A percentile compares a stretch with the other conserved stretches of the same genome.
These are phyloP conservation scores for Unio pictorum DNA, from an alignment of 2,888 invertebrate species.

Conservation along the genomic window DNA sequence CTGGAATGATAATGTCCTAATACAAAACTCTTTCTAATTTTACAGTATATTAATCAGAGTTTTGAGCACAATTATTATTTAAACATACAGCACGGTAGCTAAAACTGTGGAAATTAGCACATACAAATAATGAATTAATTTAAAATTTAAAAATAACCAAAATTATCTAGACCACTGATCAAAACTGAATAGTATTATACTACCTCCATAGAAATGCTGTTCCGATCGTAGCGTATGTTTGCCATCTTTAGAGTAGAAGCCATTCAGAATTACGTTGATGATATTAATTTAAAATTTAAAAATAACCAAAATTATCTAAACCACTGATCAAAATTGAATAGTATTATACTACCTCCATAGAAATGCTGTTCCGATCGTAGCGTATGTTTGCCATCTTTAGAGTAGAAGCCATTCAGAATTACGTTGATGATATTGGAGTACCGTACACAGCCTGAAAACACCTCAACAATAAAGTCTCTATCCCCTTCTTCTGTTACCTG, in stretches of 20 bases:
- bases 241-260: conserved; percentile 67
- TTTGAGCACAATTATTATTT: too few species aligned
- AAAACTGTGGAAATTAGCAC: conserved; percentile 1
- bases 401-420: conserved; percentile 64
- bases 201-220: conserved; percentile 64
- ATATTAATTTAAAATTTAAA: not conserved
- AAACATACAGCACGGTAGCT: too few species aligned
- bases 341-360: conserved; percentile 56
- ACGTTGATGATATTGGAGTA: conserved; percentile 59
- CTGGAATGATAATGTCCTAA: too few species aligned
- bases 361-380: conserved; percentile 64
- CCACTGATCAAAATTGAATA: too few species aligned
- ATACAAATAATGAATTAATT: not conserved
- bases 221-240: conserved; percentile 64
- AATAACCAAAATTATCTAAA: not conserved
- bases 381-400: conserved; percentile 63
- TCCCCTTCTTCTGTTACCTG: conserved; percentile 57
- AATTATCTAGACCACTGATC: not conserved
- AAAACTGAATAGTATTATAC: not conserved
- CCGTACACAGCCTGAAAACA: conserved; percentile 68
- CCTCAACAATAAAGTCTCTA: conserved; percentile 65
- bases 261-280: conserved; percentile 53
- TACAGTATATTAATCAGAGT: too few species aligned
- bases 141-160: conserved; percentile 1
- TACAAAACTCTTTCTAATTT: too few species aligned